Conservation (phyloP, 2,888 invertebrate species). For the Thymelicus sylvestris region DNA sequence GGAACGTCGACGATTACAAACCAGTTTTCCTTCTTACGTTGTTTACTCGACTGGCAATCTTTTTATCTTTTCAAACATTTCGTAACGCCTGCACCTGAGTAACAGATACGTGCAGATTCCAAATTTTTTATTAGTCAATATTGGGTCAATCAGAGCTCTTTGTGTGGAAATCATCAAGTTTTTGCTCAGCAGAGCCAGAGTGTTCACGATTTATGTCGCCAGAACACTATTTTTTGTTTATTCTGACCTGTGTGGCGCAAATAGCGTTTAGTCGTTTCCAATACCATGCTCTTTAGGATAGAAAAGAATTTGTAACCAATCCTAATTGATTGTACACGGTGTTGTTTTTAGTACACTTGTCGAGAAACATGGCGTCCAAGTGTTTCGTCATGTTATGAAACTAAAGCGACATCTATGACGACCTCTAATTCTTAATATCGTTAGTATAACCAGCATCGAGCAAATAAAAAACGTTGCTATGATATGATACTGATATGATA, state of each 20-base stretch:
- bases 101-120: slow-evolving; percentile 28
- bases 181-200: slow-evolving; percentile 21
- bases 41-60: slow-evolving; percentile 13
- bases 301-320: slow-evolving; percentile 35
- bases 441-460: not conserved
- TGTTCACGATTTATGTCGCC: slow-evolving; percentile 34
- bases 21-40: not conserved
- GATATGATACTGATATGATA: no score
- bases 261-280: slow-evolving; percentile 26
- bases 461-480: no score
- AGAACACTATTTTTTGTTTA: slow-evolving; percentile 29
- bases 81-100: slow-evolving; percentile 27
- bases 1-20: no score
- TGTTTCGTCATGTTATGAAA: slow-evolving; percentile 29
- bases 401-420: not conserved
- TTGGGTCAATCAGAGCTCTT: slow-evolving; percentile 30
- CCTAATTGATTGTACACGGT: slow-evolving; percentile 34
- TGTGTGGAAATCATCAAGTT: slow-evolving; percentile 33
- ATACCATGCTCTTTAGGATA: slow-evolving; percentile 28
- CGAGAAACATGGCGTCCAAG: slow-evolving; percentile 9
- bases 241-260: slow-evolving; percentile 33
- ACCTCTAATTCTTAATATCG: not conserved
- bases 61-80: slow-evolving; percentile 16
- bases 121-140: slow-evolving; percentile 32
- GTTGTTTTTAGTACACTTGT: slow-evolving; percentile 23